Conservation (phyloP, 2,113 vertebrate genomes). For the Pollimyrus isidori region DNA sequence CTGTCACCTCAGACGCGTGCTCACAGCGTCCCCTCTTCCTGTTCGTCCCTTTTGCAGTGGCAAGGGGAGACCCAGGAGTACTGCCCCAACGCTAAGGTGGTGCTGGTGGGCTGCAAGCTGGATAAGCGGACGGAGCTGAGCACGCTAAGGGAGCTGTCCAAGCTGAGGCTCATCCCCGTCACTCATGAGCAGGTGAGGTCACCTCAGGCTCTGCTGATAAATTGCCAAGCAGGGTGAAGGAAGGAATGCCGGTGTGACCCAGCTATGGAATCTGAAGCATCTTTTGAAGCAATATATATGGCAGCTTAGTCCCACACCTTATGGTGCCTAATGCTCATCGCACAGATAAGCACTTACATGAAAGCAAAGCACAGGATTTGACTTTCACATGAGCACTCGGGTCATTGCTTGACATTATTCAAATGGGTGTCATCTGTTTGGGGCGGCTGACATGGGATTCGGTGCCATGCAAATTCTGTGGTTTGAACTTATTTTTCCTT, state of each 20-base stretch:
- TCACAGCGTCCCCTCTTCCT: background rate
- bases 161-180: constrained; percentile 84
- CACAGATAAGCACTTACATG: background rate
- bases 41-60: constrained; percentile 63
- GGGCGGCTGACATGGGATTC: background rate
- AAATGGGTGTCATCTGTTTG: background rate
- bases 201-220: background rate
- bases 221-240: background rate
- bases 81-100: constrained; percentile 90
- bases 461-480: background rate
- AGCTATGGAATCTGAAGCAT: background rate
- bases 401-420: background rate
- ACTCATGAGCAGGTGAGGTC: constrained; percentile 60
- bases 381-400: background rate
- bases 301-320: background rate
- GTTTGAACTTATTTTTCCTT: background rate
- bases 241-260: background rate
- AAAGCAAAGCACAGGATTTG: background rate
- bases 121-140: constrained; percentile 87
- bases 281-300: background rate
- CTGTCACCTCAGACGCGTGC: background rate
- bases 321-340: background rate
- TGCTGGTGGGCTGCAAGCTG: constrained; percentile 91
- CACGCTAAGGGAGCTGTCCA: constrained; percentile 85
- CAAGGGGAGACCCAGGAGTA: constrained; percentile 91